These are phyloP conservation scores for Seriola aureovittata DNA, from an alignment of 2,113 vertebrate genomes.

Conservation along the genomic window DNA sequence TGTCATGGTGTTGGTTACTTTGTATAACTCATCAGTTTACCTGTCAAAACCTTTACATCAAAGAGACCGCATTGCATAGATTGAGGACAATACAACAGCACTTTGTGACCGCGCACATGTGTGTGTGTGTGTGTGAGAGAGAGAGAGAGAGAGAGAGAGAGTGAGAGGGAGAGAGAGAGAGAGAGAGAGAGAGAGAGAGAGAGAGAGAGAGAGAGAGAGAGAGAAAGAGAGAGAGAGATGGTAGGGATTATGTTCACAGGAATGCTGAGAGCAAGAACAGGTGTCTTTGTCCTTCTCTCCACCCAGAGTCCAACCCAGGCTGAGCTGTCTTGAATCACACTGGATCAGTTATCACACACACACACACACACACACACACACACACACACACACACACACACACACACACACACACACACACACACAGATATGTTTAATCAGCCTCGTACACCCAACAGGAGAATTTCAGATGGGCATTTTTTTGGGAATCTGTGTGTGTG, in stretches of 20 bases:
- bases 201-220: conserved; percentile 2
- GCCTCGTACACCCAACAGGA: conserved; percentile 30
- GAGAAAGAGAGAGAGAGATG: conserved; percentile 9
- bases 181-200: conserved; percentile 5
- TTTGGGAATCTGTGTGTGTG: conserved; percentile 49
- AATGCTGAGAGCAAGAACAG: conserved; percentile 79
- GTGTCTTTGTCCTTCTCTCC: conserved; percentile 76
- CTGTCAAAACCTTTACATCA: conserved; percentile 54
- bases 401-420: conserved; percentile 22
- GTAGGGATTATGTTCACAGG: conserved; percentile 71
- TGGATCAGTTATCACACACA: conserved; percentile 62
- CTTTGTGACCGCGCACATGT: neutral
- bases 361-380: conserved; percentile 23
- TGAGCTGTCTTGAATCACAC: conserved; percentile 64
- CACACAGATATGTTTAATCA: conserved; percentile 46
- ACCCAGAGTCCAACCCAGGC: conserved; percentile 53
- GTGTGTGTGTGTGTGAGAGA: conserved; percentile 4
- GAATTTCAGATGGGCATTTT: conserved; percentile 45
- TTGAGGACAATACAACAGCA: conserved; percentile 19
- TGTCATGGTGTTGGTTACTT: conserved; percentile 12
- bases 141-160: conserved; percentile 5
- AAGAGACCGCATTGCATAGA: conserved; percentile 37
- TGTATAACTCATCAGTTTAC: conserved; percentile 39
- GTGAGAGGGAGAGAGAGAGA: neutral
- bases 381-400: conserved; percentile 29